Evolutionary conservation across 1,140 invertebrate genomes (phyloP).

Genomic region (Sipha flava): DNA sequence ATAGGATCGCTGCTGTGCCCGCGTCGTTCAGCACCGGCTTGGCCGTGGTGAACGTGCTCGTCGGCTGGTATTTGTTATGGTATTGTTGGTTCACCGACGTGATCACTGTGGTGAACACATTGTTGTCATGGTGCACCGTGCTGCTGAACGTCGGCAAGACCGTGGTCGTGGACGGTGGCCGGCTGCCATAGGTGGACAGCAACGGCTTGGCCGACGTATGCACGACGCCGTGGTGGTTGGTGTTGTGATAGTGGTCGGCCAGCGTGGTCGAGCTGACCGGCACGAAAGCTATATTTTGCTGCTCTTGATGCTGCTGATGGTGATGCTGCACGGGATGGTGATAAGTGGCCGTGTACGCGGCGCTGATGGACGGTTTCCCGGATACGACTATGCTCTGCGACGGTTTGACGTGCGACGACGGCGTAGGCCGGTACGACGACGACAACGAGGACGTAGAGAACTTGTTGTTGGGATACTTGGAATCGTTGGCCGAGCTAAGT

Average conservation of each 20-base stretch:
- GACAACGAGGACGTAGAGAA: background rate
- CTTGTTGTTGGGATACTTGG: constrained; percentile 43
- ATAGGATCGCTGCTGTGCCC: background rate
- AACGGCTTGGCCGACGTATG: background rate
- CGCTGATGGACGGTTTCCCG: constrained; percentile 24
- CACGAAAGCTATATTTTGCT: background rate
- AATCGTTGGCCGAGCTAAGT: constrained; percentile 49
- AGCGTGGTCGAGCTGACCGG: background rate
- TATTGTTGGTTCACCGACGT: constrained; percentile 4
- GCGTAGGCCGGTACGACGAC: background rate
- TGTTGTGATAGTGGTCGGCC: background rate
- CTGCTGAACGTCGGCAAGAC: background rate
- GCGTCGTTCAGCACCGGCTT: constrained; percentile 23
- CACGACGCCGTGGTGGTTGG: background rate
- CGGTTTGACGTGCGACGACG: constrained; percentile 7
- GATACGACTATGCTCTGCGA: constrained; percentile 14
- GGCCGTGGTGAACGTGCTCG: background rate
- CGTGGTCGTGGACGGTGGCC: background rate
- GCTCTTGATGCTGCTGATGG: background rate
- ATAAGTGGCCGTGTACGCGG: constrained; percentile 5
- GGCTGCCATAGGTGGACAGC: background rate
- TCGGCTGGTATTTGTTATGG: background rate
- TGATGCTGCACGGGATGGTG: background rate
- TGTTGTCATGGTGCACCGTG: background rate
- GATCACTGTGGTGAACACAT: background rate